Base-by-base conservation (phyloP, 2,113 vertebrate species). In the Galbula dea region DNA sequence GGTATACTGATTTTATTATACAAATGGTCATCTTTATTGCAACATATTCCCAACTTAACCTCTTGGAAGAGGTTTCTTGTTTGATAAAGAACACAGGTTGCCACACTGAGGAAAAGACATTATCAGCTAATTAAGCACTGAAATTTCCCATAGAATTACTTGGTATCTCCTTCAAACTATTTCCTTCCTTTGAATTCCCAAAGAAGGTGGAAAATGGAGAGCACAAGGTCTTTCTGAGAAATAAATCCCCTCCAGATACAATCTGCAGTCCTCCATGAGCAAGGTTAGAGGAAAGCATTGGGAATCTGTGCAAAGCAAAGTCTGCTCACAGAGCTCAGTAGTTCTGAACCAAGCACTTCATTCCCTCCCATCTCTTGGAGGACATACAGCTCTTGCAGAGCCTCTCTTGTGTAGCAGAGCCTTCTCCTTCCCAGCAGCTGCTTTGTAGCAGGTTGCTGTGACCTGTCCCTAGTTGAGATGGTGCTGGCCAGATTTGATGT, bases 11-110 rank as follows among this genome's bases (percentile, higher is more conserved):
- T 84, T 89, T 91, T 79, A 82, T 95, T 87, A 48, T 45, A 87
- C 66, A 91, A 95, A 87, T 78, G 92, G 49, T 76, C 78, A 8
- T 68, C 91, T 91, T 79, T 75, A 66, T 82, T 79, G 39, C 49
- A 52, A 89, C 79, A 72, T 61, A 89, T 68, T 92, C 87, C 81
- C 87, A 89, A 92, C 79, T 82, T 79, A 84, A 57, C 58, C 24
- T 79, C 29, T 72, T 79, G 68, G 72, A 96, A 82, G 77, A 89
- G 58, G 22, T 37, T 82, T 45, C 87, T 76, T 69, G 14, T 68
- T 87, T 85, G 84, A 72, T 68, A 65, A 67, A 92, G 69, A 79
- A 59, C 65, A 27, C 30, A 86, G 81, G 73, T 81, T 78, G 52
- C 48, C 36, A 80, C 43, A 7, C 74, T 29, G 66, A 95, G 57